Evolutionary conservation across 2,888 invertebrate genomes (phyloP).

Genomic region (Acanthosoma haemorrhoidale): DNA sequence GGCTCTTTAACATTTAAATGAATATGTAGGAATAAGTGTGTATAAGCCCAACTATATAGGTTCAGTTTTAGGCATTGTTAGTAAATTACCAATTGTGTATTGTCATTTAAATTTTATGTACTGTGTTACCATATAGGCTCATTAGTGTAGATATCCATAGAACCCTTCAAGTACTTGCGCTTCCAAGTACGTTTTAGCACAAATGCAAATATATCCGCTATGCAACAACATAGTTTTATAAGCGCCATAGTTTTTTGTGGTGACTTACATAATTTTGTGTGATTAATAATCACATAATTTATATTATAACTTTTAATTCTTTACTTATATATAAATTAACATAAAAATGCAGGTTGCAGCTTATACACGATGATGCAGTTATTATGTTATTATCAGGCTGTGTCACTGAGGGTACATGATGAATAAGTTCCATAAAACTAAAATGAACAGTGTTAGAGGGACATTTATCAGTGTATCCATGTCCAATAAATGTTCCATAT

Average conservation of each 20-base stretch:
- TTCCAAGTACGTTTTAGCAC: slow-evolving; percentile 40
- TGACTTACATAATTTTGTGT: slow-evolving; percentile 21
- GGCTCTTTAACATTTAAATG: slow-evolving; percentile 35
- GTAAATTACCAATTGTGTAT: slow-evolving; percentile 36
- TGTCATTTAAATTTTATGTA: slow-evolving; percentile 36
- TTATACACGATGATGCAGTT: slow-evolving; percentile 16
- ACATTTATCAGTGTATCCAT: slow-evolving; percentile 13
- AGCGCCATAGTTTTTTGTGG: slow-evolving; percentile 26
- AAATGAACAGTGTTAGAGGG: slow-evolving; percentile 2
- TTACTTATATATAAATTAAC: slow-evolving; percentile 29
- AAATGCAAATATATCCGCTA: slow-evolving; percentile 30
- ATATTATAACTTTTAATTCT: slow-evolving; percentile 31
- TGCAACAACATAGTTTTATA: slow-evolving; percentile 33
- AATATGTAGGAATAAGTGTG: slow-evolving; percentile 35
- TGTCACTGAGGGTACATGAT: slow-evolving; percentile 19
- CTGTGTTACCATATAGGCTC: slow-evolving; percentile 39
- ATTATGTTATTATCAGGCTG: slow-evolving; percentile 22
- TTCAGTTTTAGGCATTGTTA: slow-evolving; percentile 38
- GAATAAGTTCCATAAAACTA: background rate
- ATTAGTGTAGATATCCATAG: slow-evolving; percentile 36
- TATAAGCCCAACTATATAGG: slow-evolving; percentile 37
- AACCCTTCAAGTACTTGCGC: slow-evolving; percentile 39
- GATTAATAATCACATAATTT: slow-evolving; percentile 22
- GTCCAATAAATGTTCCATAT: slow-evolving; percentile 30
- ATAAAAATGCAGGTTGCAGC: slow-evolving; percentile 5